These are phyloP conservation scores for Camptogramma bilineatum DNA, from an alignment of 2,888 invertebrate genomes.

Conservation along the genomic window DNA sequence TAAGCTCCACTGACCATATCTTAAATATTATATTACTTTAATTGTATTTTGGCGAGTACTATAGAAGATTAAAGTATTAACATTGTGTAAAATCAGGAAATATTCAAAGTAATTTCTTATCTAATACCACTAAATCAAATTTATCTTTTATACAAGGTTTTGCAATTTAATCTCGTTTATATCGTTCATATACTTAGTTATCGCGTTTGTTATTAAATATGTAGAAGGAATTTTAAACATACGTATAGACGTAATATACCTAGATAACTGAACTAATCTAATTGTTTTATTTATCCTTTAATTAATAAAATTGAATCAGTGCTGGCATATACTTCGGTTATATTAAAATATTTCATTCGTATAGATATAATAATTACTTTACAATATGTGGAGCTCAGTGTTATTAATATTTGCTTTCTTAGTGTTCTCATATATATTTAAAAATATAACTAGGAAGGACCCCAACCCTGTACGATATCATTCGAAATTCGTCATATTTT, in stretches of 20 bases:
- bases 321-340: neutral
- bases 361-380: conserved; percentile 1
- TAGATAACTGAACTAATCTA: neutral
- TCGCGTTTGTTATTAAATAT: neutral
- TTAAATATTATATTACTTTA: too few relatives aligned
- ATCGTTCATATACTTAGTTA: neutral
- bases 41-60: too few relatives aligned
- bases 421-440: conserved; percentile 25
- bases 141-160: neutral
- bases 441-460: conserved; percentile 23
- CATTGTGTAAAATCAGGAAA: too few relatives aligned
- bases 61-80: too few relatives aligned
- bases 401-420: conserved; percentile 21
- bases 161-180: neutral
- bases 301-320: conserved; percentile 19
- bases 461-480: conserved; percentile 40
- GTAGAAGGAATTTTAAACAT: too few relatives aligned
- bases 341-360: neutral
- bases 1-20: too few relatives aligned
- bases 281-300: neutral
- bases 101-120: too few relatives aligned
- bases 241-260: neutral
- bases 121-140: neutral
- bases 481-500: conserved; percentile 30
- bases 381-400: conserved; percentile 17